Evolutionary conservation across 2,113 vertebrate genomes (phyloP), one percentile per base, ranked within the genome.

Genomic region (Neolamprologus devosi): DNA sequence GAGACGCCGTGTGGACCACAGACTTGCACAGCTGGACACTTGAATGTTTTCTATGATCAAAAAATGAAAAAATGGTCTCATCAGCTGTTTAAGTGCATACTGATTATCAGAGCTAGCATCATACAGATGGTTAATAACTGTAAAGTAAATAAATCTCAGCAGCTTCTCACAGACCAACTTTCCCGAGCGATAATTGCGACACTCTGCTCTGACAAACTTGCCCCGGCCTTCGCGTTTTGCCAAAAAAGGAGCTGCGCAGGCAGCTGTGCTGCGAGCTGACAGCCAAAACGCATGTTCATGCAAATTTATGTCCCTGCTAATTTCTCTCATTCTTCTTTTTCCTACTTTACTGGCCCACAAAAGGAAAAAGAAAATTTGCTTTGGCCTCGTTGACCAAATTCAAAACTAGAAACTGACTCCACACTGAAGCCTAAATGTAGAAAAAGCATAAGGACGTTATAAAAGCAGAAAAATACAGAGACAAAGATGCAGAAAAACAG

Each of bases 161-260:
- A 33, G 9, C 51, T 82, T 54, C 21, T 54, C 23, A 14, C 9
- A 55, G 51, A 28, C 51, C 63, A 90, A 26, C 87, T 88, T 83
- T 85, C 83, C 23, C 35, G 28, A 7, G 89, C 55, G 82, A 82
- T 89, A 87, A 92, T 73, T 90, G 81, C 60, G 79, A 82, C 88
- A 87, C 87, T 47, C 80, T 47, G 83, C 84, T 81, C 58, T 88
- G 75, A 88, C 73, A 37, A 88, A 86, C 89, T 58, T 82, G 45
- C 73, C 84, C 42, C n/a, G 3, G 68, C 83, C 85, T 90, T 84
- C 55, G 60, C 42, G 23, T 85, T 92, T 91, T 26, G 88, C 94
- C 92, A 92, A 93, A 94, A 93, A 94, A 94, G 93, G 91, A 91
- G 90, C 89, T 93, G 86, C 73, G 35, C 37, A 65, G 70, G 86